A percentile compares a stretch with the other conserved stretches of the same genome.
Conservation (phyloP, 2,888 invertebrate genomes). For the Cremastinae sp. region DNA sequence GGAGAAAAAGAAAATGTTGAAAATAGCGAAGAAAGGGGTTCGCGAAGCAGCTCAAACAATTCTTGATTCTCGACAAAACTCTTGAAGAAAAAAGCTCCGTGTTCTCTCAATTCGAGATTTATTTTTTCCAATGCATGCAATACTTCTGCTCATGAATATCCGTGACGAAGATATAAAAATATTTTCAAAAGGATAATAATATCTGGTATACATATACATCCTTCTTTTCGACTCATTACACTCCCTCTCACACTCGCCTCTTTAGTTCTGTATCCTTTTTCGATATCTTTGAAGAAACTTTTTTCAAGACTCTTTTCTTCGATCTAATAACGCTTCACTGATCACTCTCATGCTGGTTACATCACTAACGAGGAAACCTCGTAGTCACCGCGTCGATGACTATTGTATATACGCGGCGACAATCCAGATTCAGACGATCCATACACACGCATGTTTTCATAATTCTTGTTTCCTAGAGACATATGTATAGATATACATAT, state of each 20-base stretch:
- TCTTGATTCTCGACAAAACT: constrained; percentile 38
- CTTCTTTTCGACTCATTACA: constrained; percentile 29
- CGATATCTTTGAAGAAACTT: constrained; percentile 41
- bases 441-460: too few species aligned
- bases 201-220: constrained; percentile 34
- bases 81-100: constrained; percentile 27
- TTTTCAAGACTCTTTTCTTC: constrained; percentile 12
- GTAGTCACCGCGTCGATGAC: constrained; percentile 19
- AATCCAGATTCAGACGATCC: too few species aligned
- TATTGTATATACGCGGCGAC: too few species aligned
- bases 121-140: constrained; percentile 42
- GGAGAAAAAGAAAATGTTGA: constrained; percentile 10
- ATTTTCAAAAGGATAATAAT: constrained; percentile 27
- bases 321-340: constrained; percentile 21
- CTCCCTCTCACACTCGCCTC: constrained; percentile 17
- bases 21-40: constrained; percentile 25
- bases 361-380: constrained; percentile 16
- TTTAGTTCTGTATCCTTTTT: constrained; percentile 9
- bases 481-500: neutral
- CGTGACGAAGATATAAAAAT: constrained; percentile 35
- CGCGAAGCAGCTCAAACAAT: constrained; percentile 29
- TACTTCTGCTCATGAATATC: constrained; percentile 55
- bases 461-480: neutral
- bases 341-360: neutral
- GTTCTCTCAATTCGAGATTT: constrained; percentile 40